Conservation (phyloP, 2,113 vertebrate genomes). For the Uropsilus gracilis region DNA sequence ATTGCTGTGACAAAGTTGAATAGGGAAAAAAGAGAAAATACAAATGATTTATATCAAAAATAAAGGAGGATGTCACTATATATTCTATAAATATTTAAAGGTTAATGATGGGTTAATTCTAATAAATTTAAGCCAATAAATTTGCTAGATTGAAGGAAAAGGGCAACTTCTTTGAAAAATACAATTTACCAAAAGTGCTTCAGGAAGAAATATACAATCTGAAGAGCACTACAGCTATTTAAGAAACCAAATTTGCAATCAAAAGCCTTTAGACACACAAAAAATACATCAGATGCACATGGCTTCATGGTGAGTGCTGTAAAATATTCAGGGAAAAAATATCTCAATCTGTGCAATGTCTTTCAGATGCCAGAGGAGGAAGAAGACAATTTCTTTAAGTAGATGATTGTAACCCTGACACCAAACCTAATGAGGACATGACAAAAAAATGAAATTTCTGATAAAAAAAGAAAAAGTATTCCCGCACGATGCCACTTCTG, state of each 20-base stretch:
- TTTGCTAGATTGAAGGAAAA: not conserved
- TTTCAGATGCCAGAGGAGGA: slow-evolving; percentile 9
- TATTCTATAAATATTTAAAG: not conserved
- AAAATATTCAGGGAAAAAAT: not conserved
- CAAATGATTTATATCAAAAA: not conserved
- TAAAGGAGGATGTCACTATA: not conserved
- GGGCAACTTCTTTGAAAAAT: not conserved
- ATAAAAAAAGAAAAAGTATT: not conserved
- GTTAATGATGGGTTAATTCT: not conserved
- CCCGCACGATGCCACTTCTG: not conserved
- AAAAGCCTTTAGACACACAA: not conserved
- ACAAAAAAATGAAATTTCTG: not conserved
- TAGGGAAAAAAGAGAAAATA: not conserved
- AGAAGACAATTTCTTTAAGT: not conserved
- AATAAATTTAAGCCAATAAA: not conserved
- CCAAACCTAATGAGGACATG: not conserved
- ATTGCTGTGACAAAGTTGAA: not conserved
- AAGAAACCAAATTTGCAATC: slow-evolving; percentile 16
- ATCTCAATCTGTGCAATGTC: not conserved
- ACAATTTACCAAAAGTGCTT: not conserved
- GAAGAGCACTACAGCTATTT: not conserved
- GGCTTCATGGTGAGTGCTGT: not conserved
- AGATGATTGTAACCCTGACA: not conserved
- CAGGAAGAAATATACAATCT: not conserved
- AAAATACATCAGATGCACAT: not conserved